Evolutionary conservation across 1,140 invertebrate species (phyloP).

Genomic region (Oedothorax gibbosus): DNA sequence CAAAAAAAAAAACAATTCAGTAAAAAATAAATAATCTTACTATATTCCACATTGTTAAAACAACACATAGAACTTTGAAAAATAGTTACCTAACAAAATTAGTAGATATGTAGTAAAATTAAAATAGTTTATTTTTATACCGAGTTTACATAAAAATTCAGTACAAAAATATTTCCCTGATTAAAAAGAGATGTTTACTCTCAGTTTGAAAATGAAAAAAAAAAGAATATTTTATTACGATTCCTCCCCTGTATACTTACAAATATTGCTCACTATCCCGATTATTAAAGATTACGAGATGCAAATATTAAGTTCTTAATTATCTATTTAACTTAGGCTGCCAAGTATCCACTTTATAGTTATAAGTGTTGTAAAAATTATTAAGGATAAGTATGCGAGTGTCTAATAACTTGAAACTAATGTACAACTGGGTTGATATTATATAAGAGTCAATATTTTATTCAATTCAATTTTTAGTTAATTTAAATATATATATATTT

Average conservation of each 20-base stretch:
- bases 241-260: not conserved
- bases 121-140: conserved; percentile 46
- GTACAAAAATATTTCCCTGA: conserved; percentile 46
- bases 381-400: no score
- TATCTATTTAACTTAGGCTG: no score
- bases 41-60: conserved; percentile 23
- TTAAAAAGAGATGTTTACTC: conserved; percentile 10
- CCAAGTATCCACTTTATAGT: no score
- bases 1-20: conserved; percentile 3
- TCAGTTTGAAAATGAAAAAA: conserved; percentile 15
- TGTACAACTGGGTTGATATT: no score
- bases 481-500: no score
- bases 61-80: conserved; percentile 14
- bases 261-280: no score
- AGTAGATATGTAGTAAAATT: conserved; percentile 29
- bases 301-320: no score
- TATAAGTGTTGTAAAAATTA: no score
- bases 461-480: no score
- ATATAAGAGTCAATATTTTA: no score
- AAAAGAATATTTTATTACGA: not conserved
- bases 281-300: no score
- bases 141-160: conserved; percentile 22
- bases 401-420: no score
- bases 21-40: conserved; percentile 48
- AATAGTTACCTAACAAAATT: conserved; percentile 37